Base-by-base conservation (phyloP, 1,140 invertebrate species). In the Lucilia cuprina region DNA sequence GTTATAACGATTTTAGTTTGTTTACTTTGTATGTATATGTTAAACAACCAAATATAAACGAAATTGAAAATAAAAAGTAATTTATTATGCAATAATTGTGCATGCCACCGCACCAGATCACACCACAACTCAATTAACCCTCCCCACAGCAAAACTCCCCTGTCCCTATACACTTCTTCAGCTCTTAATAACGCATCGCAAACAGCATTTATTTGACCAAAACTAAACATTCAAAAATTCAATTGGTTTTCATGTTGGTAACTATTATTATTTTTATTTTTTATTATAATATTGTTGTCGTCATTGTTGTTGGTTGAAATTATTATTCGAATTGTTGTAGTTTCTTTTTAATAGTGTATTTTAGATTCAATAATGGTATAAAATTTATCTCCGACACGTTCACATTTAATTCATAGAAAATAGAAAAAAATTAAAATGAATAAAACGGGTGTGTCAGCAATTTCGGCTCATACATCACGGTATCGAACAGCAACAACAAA, bases 21-120 rank as follows among this genome's bases (percentile, higher is more conserved):
- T 70, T 70, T 70, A 80, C n/a, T 78, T 78, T 78, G 35, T 35
- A 80, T 80, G 41, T 80, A 34, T 34, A 77, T 77, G 74, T 77
- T 70, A 12, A 70, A n/a, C 55, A 60, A 41, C 7, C 12, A 9
- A 78, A 19, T 30, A 35, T 47, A 78, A 41, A 78, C 17, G 41
- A 41, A 41, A 41, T 41, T 41, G 41, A 41, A 41, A 41, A 41
- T 41, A 47, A 78, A 9, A 19, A 19, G 19, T 19, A 78, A 70
- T 50, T 80, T 80, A 80, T 80, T 80, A 80, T 80, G 77, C 77
- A 80, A 80, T 80, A 80, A 80, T 50, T 80, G 77, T 80, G 77
- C 77, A 80, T 70, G 65, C 65, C 65, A 21, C 65, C 19, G 65
- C 21, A 21, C 65, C 65, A 70, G 65, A 70, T 25, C 65, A 70